These are phyloP conservation scores for Carassius auratus DNA, from an alignment of 2,113 vertebrate genomes.

Conservation along the genomic window DNA sequence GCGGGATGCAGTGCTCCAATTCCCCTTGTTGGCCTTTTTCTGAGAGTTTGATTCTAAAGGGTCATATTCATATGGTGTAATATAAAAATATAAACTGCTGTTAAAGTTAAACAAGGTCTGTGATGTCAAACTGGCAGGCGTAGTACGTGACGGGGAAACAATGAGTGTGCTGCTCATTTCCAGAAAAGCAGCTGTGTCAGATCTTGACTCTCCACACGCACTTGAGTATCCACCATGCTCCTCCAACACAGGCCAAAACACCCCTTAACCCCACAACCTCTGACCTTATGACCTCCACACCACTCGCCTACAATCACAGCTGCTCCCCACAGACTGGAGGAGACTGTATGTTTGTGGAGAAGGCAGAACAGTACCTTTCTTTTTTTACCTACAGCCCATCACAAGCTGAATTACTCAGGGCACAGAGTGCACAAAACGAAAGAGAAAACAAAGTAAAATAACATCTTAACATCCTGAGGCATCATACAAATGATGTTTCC, in stretches of 20 bases:
- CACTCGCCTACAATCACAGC: slow-evolving; percentile 62
- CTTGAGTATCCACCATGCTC: slow-evolving; percentile 45
- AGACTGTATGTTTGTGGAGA: neutral
- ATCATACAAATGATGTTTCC: too few relatives aligned
- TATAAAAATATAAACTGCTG: neutral
- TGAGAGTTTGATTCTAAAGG: neutral
- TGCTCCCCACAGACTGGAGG: slow-evolving; percentile 55
- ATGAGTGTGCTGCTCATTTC: neutral
- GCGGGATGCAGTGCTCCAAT: neutral
- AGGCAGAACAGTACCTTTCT: slow-evolving; percentile 1
- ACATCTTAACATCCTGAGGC: neutral
- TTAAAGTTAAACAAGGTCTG: neutral
- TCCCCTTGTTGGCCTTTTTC: too few relatives aligned
- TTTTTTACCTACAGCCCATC: slow-evolving; percentile 3
- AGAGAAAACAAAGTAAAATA: neutral
- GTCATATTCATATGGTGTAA: neutral
- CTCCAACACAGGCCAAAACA: slow-evolving; percentile 60
- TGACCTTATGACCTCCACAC: slow-evolving; percentile 52
- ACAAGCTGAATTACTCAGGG: neutral
- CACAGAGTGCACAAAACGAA: neutral
- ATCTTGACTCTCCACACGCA: neutral
- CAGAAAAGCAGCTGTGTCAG: slow-evolving; percentile 21
- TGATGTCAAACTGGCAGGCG: neutral
- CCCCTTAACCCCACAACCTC: slow-evolving; percentile 42
- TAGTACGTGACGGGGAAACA: neutral